These are phyloP conservation scores for Sycophaga agraensis DNA, from an alignment of 1,140 invertebrate genomes.

Conservation along the genomic window DNA sequence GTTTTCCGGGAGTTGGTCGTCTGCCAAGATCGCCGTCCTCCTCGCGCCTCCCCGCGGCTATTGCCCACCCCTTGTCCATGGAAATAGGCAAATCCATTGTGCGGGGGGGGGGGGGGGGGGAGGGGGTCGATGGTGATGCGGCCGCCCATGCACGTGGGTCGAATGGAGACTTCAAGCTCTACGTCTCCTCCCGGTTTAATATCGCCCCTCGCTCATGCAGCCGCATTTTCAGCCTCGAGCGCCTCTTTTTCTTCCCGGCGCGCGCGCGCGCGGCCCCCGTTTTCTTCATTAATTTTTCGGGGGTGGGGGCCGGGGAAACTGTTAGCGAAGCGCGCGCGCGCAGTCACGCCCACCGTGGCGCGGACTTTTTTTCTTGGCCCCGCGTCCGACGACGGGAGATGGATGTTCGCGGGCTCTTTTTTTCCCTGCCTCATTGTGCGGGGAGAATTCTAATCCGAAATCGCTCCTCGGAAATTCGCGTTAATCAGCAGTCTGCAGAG, in stretches of 20 bases:
- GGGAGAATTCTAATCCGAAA: too few species aligned
- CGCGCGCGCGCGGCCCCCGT: background rate
- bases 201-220: background rate
- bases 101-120: background rate
- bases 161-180: background rate
- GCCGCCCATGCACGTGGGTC: conserved; percentile 3
- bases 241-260: background rate
- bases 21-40: conserved; percentile 33
- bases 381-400: background rate
- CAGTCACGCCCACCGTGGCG: too few species aligned
- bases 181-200: background rate
- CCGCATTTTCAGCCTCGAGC: background rate
- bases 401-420: background rate
- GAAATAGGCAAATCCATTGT: conserved; percentile 38
- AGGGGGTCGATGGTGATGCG: conserved; percentile 8
- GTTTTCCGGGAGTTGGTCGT: conserved; percentile 32
- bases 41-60: background rate
- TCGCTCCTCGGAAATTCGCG: too few species aligned
- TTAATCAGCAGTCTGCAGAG: too few species aligned
- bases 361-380: background rate
- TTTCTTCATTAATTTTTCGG: background rate
- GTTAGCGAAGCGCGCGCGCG: too few species aligned
- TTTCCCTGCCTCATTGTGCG: too few species aligned
- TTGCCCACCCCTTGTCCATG: conserved; percentile 15
- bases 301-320: background rate